Evolutionary conservation across 2,888 invertebrate genomes (phyloP).

Genomic region (Tetranychus piercei): DNA sequence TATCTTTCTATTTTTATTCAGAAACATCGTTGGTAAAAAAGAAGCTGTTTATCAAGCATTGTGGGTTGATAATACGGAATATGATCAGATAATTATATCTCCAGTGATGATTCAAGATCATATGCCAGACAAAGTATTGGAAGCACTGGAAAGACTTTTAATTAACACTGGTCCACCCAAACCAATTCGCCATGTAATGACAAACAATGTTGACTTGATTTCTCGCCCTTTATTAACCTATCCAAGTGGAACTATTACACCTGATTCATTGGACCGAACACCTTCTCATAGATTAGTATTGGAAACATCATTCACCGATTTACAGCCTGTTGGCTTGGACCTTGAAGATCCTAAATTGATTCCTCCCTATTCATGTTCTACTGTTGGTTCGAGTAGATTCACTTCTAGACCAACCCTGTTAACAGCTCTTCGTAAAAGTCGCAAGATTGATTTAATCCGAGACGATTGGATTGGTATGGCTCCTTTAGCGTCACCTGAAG

Average conservation of each 20-base stretch:
- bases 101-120: slow-evolving; percentile 77
- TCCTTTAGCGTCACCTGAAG: slow-evolving; percentile 62
- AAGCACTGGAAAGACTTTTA: slow-evolving; percentile 52
- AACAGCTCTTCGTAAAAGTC: slow-evolving; percentile 32
- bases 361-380: not conserved
- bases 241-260: slow-evolving; percentile 22
- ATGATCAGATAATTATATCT: slow-evolving; percentile 68
- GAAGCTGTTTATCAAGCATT: slow-evolving; percentile 70
- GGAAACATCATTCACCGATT: slow-evolving; percentile 55
- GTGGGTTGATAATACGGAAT: slow-evolving; percentile 64
- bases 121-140: slow-evolving; percentile 68
- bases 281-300: slow-evolving; percentile 45
- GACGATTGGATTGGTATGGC: slow-evolving; percentile 46
- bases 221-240: not conserved
- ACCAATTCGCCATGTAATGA: slow-evolving; percentile 20
- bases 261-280: slow-evolving; percentile 25
- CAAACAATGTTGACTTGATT: not conserved
- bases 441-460: slow-evolving; percentile 19
- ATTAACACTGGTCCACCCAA: slow-evolving; percentile 53
- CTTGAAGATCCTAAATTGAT: slow-evolving; percentile 6
- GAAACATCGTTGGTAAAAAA: slow-evolving; percentile 43
- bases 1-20: slow-evolving; percentile 30
- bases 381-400: slow-evolving; percentile 13
- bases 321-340: slow-evolving; percentile 30
- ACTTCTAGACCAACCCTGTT: slow-evolving; percentile 19